Evolutionary conservation across 2,113 vertebrate genomes (phyloP), one percentile per base, ranked within the genome.

Genomic region (Dolichallabes microphthalmus): DNA sequence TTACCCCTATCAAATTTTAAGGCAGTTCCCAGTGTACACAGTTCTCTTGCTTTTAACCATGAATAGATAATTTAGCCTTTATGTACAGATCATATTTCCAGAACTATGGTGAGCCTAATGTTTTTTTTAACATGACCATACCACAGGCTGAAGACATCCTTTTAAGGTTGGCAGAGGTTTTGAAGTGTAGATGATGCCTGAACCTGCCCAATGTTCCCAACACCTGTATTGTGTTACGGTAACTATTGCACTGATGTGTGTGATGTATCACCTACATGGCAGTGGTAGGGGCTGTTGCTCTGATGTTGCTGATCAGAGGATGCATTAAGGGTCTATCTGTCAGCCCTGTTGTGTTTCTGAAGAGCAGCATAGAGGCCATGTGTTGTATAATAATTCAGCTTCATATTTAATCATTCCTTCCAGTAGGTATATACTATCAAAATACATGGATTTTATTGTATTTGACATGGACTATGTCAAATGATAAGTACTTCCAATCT

Each of bases 241-340:
- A 58, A 75, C 68, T 83, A 73, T 61, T 68, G 45, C 22, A 50
- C 52, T 50, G 58, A 50, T 68, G 55, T 76, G 73, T 52, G 84
- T 80, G 71, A 83, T 69, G 27, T 83, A 32, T 60, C 20, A 58
- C 61, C 75, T 84, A 75, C 58, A 60, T 71, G 63, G 15, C 55
- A 30, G 79, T 22, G 86, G 53, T 71, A 64, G 50, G 15, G 80
- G 27, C 69, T n/a, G 53, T 63, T 39, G 60, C 77, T 71, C 75
- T 80, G 83, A 82, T 74, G 57, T 82, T 58, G 13, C 58, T 74
- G 74, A 84, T 88, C 77, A 84, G 53, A 68, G 55, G 66, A 32
- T 84, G 76, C 50, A 80, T 86, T 88, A 86, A 55, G 82, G 58
- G 64, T 60, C 80, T 82, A 30, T 82, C 73, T 82, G 55, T 82